Evolutionary conservation across 2,888 invertebrate genomes (phyloP).

Genomic region (Dexiosoma caninum): DNA sequence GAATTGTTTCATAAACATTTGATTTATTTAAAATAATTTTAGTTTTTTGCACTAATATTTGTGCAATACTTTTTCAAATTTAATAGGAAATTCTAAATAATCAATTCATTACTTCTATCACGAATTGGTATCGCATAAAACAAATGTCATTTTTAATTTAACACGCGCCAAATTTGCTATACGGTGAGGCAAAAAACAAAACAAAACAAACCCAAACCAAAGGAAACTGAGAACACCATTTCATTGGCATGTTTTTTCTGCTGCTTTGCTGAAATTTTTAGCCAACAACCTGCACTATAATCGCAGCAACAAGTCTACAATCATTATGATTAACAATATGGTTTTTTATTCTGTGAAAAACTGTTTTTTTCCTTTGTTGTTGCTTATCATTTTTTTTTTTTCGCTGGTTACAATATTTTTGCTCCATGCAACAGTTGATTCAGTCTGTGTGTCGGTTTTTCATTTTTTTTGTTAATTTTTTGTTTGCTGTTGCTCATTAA

Average conservation of each 20-base stretch:
- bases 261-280: background rate
- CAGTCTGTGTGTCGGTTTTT: background rate
- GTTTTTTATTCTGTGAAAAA: background rate
- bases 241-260: background rate
- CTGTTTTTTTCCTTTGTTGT: conserved; percentile 25
- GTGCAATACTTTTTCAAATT: background rate
- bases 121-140: conserved; percentile 57
- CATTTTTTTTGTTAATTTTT: background rate
- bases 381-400: conserved; percentile 52
- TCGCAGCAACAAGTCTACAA: conserved; percentile 42
- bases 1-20: no score
- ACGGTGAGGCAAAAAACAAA: background rate
- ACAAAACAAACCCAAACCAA: no score
- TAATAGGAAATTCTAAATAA: background rate
- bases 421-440: conserved; percentile 24
- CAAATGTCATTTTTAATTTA: conserved; percentile 59
- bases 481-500: conserved; percentile 58
- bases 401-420: conserved; percentile 19
- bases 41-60: no score
- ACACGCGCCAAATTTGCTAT: conserved; percentile 53
- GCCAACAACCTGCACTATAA: conserved; percentile 16
- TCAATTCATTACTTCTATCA: conserved; percentile 17
- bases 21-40: no score
- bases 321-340: conserved; percentile 50
- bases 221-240: conserved; percentile 12